These are phyloP conservation scores for Syngnathus rostellatus DNA, from an alignment of 2,797 vertebrate genomes.

Conservation along the genomic window DNA sequence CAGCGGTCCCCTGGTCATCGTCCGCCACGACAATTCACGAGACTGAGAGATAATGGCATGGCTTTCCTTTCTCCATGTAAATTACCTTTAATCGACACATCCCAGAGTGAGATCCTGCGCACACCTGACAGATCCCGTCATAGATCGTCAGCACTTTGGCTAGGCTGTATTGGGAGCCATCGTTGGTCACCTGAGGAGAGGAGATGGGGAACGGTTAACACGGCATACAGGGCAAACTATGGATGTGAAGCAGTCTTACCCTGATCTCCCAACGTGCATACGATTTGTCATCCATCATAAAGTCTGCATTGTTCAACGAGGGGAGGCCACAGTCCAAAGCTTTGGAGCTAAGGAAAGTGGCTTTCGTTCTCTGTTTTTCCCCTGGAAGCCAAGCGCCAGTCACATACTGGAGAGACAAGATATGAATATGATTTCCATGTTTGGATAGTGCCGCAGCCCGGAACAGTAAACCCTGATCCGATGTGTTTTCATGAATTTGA, in stretches of 20 bases:
- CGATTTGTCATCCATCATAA: slow-evolving; percentile 67
- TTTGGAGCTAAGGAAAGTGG: slow-evolving; percentile 72
- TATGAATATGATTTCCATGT: background rate
- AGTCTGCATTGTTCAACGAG: slow-evolving; percentile 57
- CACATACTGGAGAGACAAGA: slow-evolving; percentile 46
- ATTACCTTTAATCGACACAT: slow-evolving; percentile 84
- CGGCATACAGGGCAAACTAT: background rate
- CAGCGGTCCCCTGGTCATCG: slow-evolving; percentile 1
- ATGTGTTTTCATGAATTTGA: too few species aligned
- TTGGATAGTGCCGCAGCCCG: too few species aligned
- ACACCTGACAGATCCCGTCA: slow-evolving; percentile 74
- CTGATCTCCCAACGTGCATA: slow-evolving; percentile 79
- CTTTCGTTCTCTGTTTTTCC: slow-evolving; percentile 67
- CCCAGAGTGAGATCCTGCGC: slow-evolving; percentile 59
- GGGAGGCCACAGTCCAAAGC: slow-evolving; percentile 71
- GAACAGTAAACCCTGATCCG: background rate
- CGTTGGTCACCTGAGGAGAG: slow-evolving; percentile 69
- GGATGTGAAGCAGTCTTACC: slow-evolving; percentile 38
- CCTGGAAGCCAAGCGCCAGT: slow-evolving; percentile 63
- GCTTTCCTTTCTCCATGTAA: slow-evolving; percentile 8
- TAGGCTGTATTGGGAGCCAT: slow-evolving; percentile 70
- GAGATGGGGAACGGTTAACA: background rate
- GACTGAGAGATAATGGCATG: background rate
- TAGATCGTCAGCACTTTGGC: slow-evolving; percentile 71
- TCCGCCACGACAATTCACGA: background rate